phyloP scores from a whole-genome alignment of 2,797 vertebrate species.

The Typhlichthys subterraneus region DNA sequence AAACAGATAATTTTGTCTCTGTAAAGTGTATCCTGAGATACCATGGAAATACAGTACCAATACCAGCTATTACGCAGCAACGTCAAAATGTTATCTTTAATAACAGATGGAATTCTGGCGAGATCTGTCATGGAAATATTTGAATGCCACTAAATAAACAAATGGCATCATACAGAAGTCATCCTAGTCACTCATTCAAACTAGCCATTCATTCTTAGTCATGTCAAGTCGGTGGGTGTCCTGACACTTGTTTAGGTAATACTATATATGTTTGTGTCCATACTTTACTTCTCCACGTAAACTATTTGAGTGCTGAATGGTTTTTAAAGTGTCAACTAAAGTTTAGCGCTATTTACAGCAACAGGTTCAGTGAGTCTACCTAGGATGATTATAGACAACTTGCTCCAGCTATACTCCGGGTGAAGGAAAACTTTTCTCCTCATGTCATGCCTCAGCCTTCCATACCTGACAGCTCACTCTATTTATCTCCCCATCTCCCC shows the following conservation, averaged over 20 bases:
- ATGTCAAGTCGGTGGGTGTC: background rate
- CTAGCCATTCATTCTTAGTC: conserved; percentile 1
- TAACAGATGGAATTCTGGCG: too few relatives aligned
- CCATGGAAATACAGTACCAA: too few relatives aligned
- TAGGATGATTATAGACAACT: too few relatives aligned
- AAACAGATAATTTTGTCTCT: too few relatives aligned
- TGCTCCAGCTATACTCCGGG: too few relatives aligned
- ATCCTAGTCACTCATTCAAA: background rate
- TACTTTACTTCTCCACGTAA: conserved; percentile 1
- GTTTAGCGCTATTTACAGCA: background rate
- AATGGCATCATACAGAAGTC: too few relatives aligned
- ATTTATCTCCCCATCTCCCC: conserved; percentile 36
- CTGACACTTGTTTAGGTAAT: background rate
- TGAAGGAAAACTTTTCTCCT: conserved; percentile 3
- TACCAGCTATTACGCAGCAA: too few relatives aligned
- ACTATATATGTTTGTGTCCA: conserved; percentile 28
- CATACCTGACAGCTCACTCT: conserved; percentile 39
- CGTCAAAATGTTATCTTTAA: too few relatives aligned
- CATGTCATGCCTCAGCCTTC: conserved; percentile 67
- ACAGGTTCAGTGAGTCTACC: background rate
- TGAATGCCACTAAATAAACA: too few relatives aligned
- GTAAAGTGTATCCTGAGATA: too few relatives aligned
- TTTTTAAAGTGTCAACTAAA: background rate
- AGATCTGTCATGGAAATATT: too few relatives aligned
- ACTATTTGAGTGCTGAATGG: background rate